Percentiles rank a stretch among this genome's conserved stretches.
Conservation (phyloP, 2,797 vertebrate genomes). For the Enteromius paludinosus region DNA sequence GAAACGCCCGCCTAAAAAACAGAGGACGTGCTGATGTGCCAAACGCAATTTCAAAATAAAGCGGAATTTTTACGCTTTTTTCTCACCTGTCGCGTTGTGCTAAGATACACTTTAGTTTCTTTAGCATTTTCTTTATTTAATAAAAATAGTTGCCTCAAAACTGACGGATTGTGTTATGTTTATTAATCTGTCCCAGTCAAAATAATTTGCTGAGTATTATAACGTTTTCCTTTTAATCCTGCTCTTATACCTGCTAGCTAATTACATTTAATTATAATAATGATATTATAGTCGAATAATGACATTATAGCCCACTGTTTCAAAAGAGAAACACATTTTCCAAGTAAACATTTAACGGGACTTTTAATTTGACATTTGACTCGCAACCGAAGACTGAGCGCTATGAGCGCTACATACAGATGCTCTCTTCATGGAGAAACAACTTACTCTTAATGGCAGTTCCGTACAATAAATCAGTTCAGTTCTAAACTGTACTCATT, state of each 20-base stretch:
- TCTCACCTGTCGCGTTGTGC: not conserved
- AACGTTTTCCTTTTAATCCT: not conserved
- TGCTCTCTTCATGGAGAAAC: not conserved
- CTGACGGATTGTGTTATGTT: not conserved
- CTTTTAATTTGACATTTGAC: slow-evolving; percentile 3
- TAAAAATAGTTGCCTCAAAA: not conserved
- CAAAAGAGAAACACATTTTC: not conserved
- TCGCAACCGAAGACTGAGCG: not conserved
- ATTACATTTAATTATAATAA: not conserved
- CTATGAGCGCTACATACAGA: not conserved
- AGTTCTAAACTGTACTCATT: not conserved
- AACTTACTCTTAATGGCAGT: not conserved
- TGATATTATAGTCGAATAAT: not conserved
- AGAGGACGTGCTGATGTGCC: not conserved
- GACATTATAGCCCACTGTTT: not conserved
- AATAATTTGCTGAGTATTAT: not conserved
- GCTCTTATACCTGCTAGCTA: not conserved
- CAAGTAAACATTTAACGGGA: not conserved
- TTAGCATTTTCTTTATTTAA: no score
- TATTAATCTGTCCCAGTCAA: not conserved
- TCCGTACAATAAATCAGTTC: slow-evolving; percentile 12
- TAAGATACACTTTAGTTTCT: not conserved
- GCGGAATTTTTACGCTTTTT: no score
- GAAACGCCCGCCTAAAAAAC: not conserved
- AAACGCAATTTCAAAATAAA: slow-evolving; percentile 11